These are phyloP conservation scores for Serilophus lunatus DNA, from an alignment of 2,113 vertebrate genomes.

Conservation along the genomic window DNA sequence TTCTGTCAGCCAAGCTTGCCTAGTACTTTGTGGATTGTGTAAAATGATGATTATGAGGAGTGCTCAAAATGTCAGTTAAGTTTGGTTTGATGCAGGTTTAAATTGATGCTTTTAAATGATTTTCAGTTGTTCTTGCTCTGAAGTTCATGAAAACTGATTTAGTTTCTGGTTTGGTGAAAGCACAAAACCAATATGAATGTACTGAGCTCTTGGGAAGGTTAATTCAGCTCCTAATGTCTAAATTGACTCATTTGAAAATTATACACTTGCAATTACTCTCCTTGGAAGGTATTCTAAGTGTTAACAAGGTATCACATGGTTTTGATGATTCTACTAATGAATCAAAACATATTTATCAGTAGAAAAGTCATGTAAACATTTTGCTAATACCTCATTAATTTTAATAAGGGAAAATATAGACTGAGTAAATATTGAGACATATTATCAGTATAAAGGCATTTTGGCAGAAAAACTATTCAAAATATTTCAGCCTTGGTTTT, in stretches of 20 bases:
- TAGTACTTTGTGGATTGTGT: fast-evolving
- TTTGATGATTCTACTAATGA: not conserved
- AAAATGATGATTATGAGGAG: not conserved
- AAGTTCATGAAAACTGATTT: not conserved
- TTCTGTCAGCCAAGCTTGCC: not conserved
- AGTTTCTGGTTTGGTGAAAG: not conserved
- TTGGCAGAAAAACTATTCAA: not conserved
- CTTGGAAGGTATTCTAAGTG: not conserved
- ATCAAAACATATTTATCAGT: not conserved
- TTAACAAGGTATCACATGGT: not conserved
- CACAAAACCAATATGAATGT: not conserved
- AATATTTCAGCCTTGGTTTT: not conserved
- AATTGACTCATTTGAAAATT: not conserved
- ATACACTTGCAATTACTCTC: not conserved
- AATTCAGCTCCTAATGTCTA: not conserved
- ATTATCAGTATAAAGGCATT: not conserved
- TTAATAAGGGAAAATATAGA: not conserved
- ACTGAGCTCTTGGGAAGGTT: not conserved
- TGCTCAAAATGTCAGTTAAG: not conserved
- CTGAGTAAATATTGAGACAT: not conserved
- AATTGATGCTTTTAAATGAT: not conserved
- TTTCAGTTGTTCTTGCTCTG: not conserved
- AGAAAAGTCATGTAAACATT: not conserved
- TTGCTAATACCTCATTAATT: not conserved
- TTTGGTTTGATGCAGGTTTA: not conserved